phyloP scores from a whole-genome alignment of 2,797 vertebrate species.

The Pangasius mekongensis region DNA sequence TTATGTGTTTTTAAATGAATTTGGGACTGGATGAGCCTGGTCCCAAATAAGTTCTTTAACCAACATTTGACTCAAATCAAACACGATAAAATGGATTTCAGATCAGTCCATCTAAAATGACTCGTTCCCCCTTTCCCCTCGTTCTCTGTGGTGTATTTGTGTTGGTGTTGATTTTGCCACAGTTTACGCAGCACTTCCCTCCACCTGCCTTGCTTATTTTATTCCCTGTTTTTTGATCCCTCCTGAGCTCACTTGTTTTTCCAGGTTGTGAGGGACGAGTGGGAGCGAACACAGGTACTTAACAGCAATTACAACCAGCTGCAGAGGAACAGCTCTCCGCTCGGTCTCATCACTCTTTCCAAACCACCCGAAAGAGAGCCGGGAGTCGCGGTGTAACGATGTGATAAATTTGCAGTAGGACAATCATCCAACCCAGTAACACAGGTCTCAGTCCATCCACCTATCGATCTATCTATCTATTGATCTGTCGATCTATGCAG shows the following conservation, averaged over 20 bases:
- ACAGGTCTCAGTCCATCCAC: background rate
- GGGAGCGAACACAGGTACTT: constrained; percentile 72
- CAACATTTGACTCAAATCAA: background rate
- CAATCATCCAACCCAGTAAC: background rate
- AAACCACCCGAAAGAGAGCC: constrained; percentile 3
- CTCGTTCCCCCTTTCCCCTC: too few species aligned
- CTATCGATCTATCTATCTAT: background rate
- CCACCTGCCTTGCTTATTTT: constrained; percentile 52
- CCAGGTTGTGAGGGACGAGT: constrained; percentile 63
- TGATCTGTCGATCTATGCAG: background rate
- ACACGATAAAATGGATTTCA: background rate
- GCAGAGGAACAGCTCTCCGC: constrained; percentile 39
- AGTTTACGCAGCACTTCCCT: constrained; percentile 52
- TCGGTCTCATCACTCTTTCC: constrained; percentile 71
- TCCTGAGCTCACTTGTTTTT: constrained; percentile 76
- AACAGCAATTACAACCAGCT: constrained; percentile 76
- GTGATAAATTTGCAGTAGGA: background rate
- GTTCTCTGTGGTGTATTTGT: background rate
- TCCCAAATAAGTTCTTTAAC: background rate
- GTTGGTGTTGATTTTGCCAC: constrained; percentile 58
- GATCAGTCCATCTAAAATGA: background rate
- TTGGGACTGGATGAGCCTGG: background rate
- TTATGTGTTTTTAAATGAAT: background rate
- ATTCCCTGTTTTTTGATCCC: constrained; percentile 58
- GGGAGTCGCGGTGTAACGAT: background rate